Conservation (phyloP, 1,140 invertebrate genomes). For the Heliconius eleuchia region DNA sequence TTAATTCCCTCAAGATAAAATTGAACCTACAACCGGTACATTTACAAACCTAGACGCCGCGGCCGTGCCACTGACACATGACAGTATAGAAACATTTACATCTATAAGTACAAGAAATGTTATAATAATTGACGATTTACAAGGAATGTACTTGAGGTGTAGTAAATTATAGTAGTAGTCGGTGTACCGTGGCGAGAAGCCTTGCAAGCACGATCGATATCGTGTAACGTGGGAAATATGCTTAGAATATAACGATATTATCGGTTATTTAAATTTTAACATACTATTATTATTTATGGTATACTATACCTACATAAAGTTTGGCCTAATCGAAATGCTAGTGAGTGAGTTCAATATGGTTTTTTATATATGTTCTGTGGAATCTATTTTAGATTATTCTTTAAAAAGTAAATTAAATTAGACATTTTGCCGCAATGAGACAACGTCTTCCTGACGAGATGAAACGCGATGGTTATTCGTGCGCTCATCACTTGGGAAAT, state of each 20-base stretch:
- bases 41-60: too few relatives aligned
- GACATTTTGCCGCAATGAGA: too few relatives aligned
- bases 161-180: slow-evolving; percentile 29
- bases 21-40: too few relatives aligned
- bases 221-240: slow-evolving; percentile 33
- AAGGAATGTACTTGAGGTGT: slow-evolving; percentile 1
- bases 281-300: neutral
- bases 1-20: too few relatives aligned
- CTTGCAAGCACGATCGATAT: slow-evolving; percentile 63
- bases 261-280: neutral
- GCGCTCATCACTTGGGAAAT: too few relatives aligned
- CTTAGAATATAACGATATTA: slow-evolving; percentile 6
- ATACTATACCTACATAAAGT: neutral
- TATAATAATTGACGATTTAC: neutral
- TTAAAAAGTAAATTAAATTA: too few relatives aligned
- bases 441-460: too few relatives aligned
- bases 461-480: too few relatives aligned
- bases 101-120: neutral
- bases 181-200: slow-evolving; percentile 54
- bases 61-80: too few relatives aligned
- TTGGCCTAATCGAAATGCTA: neutral
- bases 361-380: too few relatives aligned
- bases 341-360: too few relatives aligned
- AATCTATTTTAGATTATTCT: too few relatives aligned
- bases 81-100: neutral